phyloP scores from a whole-genome alignment of 2,113 vertebrate species.

The Tinamus guttatus region DNA sequence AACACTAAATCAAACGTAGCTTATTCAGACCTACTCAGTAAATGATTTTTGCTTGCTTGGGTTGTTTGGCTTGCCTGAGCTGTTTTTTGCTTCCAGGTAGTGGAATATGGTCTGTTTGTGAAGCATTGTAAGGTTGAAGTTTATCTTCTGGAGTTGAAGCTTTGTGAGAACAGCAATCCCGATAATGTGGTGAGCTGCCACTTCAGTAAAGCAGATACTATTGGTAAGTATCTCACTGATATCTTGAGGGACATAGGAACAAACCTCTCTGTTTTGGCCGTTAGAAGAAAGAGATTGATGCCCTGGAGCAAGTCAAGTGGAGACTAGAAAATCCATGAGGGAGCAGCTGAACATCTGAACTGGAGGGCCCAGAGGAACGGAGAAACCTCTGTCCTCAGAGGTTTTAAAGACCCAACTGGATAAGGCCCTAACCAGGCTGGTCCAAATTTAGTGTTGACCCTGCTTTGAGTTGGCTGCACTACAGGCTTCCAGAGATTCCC shows the following conservation, averaged over 20 bases:
- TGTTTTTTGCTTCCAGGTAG: slow-evolving; percentile 81
- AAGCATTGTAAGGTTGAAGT: slow-evolving; percentile 99
- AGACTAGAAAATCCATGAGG: background rate
- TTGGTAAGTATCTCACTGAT: slow-evolving; percentile 82
- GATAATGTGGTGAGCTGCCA: slow-evolving; percentile 88
- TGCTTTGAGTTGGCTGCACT: background rate
- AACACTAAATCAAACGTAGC: background rate
- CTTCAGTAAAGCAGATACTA: slow-evolving; percentile 96
- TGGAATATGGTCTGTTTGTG: slow-evolving; percentile 96
- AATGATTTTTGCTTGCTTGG: background rate
- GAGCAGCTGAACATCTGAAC: background rate
- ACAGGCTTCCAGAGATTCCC: background rate
- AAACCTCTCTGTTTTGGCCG: background rate
- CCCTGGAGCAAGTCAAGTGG: background rate
- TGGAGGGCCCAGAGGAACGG: background rate
- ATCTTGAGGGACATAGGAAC: no score
- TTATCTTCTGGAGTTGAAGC: slow-evolving; percentile 94
- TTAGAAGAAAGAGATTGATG: background rate
- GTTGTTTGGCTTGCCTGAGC: background rate
- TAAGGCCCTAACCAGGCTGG: background rate
- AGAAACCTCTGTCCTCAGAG: background rate
- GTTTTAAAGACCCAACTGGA: background rate
- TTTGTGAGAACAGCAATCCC: slow-evolving; percentile 92
- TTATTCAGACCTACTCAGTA: background rate
- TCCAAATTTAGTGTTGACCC: background rate